Evolutionary conservation across 2,888 invertebrate species (phyloP).

Genomic region (Caenorhabditis plicata): DNA sequence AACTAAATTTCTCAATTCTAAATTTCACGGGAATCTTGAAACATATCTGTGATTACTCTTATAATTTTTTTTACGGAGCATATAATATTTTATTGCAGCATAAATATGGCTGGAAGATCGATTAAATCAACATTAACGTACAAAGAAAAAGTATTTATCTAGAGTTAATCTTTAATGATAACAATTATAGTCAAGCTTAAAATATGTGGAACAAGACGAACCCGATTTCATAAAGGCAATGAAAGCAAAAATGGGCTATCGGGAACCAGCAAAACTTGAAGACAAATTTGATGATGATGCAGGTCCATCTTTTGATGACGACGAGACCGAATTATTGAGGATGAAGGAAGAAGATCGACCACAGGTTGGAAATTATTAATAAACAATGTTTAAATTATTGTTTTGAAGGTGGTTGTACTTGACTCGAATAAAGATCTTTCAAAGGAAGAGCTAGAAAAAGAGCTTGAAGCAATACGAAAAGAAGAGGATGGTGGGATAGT

Average conservation of each 20-base stretch:
- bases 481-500: slow-evolving; percentile 50
- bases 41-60: no score
- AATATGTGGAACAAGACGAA: slow-evolving; percentile 55
- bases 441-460: slow-evolving; percentile 50
- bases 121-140: slow-evolving; percentile 26
- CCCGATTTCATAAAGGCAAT: slow-evolving; percentile 57
- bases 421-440: slow-evolving; percentile 51
- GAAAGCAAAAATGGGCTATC: slow-evolving; percentile 58
- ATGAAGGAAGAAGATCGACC: slow-evolving; percentile 58
- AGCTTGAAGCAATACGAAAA: slow-evolving; percentile 45
- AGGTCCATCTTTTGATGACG: slow-evolving; percentile 27
- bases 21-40: no score
- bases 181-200: slow-evolving; percentile 19
- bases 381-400: background rate
- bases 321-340: slow-evolving; percentile 44
- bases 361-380: slow-evolving; percentile 21
- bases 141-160: slow-evolving; percentile 24
- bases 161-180: no score
- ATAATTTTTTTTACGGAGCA: no score
- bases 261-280: slow-evolving; percentile 55
- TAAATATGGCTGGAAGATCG: no score
- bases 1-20: no score
- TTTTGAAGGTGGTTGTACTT: slow-evolving; percentile 49
- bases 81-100: no score
- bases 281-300: slow-evolving; percentile 50